A percentile compares a stretch with the other conserved stretches of the same genome.
These are phyloP conservation scores for Lepidonotus clava DNA, from an alignment of 2,888 invertebrate species.

Conservation along the genomic window DNA sequence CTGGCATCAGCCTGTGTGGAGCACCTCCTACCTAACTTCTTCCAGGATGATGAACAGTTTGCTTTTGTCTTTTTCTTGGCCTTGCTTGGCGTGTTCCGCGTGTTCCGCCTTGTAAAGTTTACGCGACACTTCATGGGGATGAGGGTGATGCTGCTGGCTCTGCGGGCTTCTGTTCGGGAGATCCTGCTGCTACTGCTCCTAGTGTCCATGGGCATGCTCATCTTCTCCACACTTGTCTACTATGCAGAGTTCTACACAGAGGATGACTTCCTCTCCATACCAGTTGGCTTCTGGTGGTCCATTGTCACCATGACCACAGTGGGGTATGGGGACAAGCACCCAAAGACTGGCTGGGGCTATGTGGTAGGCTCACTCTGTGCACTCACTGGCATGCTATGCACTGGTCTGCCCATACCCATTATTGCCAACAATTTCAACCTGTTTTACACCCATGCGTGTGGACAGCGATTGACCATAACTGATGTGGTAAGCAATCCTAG, in stretches of 20 bases:
- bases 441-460: background rate
- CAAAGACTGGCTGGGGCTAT: slow-evolving; percentile 48
- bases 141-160: slow-evolving; percentile 55
- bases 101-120: slow-evolving; percentile 58
- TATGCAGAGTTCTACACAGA: slow-evolving; percentile 57
- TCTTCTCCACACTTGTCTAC: slow-evolving; percentile 59
- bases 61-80: background rate
- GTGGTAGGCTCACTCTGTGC: slow-evolving; percentile 59
- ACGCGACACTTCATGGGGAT: slow-evolving; percentile 58
- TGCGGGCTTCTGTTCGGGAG: slow-evolving; percentile 51
- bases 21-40: slow-evolving; percentile 46
- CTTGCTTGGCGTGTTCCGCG: slow-evolving; percentile 56
- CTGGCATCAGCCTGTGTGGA: slow-evolving; percentile 45
- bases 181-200: slow-evolving; percentile 56
- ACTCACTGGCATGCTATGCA: slow-evolving; percentile 53
- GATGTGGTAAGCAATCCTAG: no score
- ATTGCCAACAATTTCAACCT: slow-evolving; percentile 60
- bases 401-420: slow-evolving; percentile 59
- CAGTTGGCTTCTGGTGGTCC: slow-evolving; percentile 60
- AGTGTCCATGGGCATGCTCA: slow-evolving; percentile 57
- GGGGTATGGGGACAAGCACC: slow-evolving; percentile 59
- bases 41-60: background rate
- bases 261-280: slow-evolving; percentile 55
- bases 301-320: slow-evolving; percentile 61
- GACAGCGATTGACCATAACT: background rate